A percentile compares a stretch with the other conserved stretches of the same genome.
Evolutionary conservation across 2,888 invertebrate genomes (phyloP).

Genomic region (Hecatera dysodea): DNA sequence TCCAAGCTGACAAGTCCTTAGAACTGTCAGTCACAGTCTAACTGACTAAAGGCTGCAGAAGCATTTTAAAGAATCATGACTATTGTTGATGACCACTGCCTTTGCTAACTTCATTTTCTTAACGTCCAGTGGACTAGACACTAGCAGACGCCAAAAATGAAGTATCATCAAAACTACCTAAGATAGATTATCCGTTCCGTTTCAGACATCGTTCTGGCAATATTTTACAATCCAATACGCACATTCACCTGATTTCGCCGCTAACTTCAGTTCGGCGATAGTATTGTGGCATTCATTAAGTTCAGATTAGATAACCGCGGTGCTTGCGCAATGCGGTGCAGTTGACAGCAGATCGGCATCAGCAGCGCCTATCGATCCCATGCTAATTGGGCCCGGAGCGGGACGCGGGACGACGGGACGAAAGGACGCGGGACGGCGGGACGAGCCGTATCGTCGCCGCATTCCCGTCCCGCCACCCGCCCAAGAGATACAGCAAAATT

Average conservation of each 20-base stretch:
- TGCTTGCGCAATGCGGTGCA: conserved; percentile 84
- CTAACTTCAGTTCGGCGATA: conserved; percentile 74
- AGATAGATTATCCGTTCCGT: not conserved
- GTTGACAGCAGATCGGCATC: conserved; percentile 88
- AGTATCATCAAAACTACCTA: not conserved
- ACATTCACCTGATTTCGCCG: conserved; percentile 44
- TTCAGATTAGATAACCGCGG: conserved; percentile 85
- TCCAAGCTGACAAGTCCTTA: not conserved
- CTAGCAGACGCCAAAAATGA: not conserved
- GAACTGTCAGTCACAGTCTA: not conserved
- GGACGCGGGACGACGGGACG: conserved; percentile 70
- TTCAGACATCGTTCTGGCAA: not conserved
- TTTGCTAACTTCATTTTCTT: not conserved
- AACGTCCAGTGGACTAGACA: too few relatives aligned
- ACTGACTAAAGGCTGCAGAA: not conserved
- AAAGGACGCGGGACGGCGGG: conserved; percentile 72
- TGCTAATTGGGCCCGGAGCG: conserved; percentile 89
- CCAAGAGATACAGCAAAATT: conserved; percentile 89
- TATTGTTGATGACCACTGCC: not conserved
- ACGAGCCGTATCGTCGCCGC: conserved; percentile 82
- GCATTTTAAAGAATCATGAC: not conserved
- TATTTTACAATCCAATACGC: conserved; percentile 10
- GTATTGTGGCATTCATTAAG: conserved; percentile 85
- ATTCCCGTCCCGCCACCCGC: conserved; percentile 83
- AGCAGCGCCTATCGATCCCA: conserved; percentile 89